Evolutionary conservation across 2,113 vertebrate genomes (phyloP).

Genomic region (Ovis canadensis): DNA sequence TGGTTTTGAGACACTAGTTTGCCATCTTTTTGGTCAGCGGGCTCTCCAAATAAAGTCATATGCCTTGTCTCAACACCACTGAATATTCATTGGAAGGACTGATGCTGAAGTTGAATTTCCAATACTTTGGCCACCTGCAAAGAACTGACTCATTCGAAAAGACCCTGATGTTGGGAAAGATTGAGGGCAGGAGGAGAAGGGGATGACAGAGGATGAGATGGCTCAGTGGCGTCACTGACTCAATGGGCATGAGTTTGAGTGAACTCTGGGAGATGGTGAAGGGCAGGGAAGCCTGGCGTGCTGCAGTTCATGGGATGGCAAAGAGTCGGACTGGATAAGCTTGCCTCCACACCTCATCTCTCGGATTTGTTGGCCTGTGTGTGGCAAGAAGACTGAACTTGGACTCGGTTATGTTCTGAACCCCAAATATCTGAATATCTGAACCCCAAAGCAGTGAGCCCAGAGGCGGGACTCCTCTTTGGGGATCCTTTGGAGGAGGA

Average conservation of each 20-base stretch:
- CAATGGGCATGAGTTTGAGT: not conserved
- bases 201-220: not conserved
- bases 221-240: not conserved
- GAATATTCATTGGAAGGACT: not conserved
- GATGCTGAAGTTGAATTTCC: not conserved
- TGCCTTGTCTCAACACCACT: not conserved
- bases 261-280: not conserved
- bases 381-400: not conserved
- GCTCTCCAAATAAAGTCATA: not conserved
- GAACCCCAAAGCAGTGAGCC: too few relatives aligned
- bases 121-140: not conserved
- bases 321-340: not conserved
- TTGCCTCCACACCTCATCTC: not conserved
- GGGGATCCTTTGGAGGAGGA: not conserved
- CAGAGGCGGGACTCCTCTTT: rapidly evolving
- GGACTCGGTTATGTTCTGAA: not conserved
- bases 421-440: too few relatives aligned
- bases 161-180: not conserved
- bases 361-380: not conserved
- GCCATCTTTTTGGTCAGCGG: not conserved
- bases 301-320: not conserved
- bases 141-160: not conserved
- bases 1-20: not conserved
- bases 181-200: not conserved
- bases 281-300: not conserved